Conservation (phyloP, 2,888 invertebrate genomes). For the Xestia xanthographa region DNA sequence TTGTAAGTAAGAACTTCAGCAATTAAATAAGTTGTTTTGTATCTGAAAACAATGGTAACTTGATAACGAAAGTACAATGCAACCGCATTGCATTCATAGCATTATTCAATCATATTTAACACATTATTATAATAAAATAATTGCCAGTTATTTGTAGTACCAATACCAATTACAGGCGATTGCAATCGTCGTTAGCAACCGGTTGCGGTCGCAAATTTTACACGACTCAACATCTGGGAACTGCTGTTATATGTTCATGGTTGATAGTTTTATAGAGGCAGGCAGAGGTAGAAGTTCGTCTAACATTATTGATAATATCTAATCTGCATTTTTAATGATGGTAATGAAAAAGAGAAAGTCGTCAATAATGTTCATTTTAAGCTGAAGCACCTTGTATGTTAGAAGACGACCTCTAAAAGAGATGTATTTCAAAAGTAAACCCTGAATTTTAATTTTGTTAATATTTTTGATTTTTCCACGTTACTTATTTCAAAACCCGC, state of each 20-base stretch:
- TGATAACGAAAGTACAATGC: background rate
- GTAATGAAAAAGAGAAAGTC: background rate
- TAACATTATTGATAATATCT: background rate
- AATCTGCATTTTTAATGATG: background rate
- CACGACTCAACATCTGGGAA: conserved; percentile 19
- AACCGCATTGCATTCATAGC: background rate
- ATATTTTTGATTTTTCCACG: background rate
- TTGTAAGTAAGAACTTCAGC: background rate
- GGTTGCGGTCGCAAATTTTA: conserved; percentile 45
- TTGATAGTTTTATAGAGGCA: conserved; percentile 22
- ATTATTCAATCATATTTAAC: conserved; percentile 29
- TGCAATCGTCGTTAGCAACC: conserved; percentile 27
- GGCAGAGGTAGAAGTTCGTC: background rate
- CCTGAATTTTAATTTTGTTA: background rate
- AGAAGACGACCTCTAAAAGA: background rate
- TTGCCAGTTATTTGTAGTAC: conserved; percentile 45
- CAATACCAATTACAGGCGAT: conserved; percentile 41
- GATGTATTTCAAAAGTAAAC: background rate
- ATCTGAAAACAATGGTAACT: background rate
- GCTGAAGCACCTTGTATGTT: background rate
- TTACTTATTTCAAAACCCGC: background rate
- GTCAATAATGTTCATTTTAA: background rate
- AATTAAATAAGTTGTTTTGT: background rate
- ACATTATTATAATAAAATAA: conserved; percentile 40
- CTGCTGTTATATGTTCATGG: conserved; percentile 19